Conservation (phyloP, 2,888 invertebrate genomes). For the Isoperla grammatica region DNA sequence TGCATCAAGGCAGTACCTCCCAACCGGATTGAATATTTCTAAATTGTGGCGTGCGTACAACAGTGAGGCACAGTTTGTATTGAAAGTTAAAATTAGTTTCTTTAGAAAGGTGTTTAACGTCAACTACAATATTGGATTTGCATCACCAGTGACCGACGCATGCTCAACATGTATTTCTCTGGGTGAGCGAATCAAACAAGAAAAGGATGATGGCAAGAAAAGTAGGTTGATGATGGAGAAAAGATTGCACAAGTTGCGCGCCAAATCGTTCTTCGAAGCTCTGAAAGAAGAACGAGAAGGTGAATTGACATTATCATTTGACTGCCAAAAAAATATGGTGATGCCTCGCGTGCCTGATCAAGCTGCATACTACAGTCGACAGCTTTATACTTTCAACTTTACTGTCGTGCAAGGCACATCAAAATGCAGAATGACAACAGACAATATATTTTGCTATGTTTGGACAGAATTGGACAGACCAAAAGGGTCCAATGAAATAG, state of each 20-base stretch:
- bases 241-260: conserved; percentile 13
- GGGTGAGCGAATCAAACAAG: conserved; percentile 15
- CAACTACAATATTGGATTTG: conserved; percentile 3
- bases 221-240: conserved; percentile 1
- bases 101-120: conserved; percentile 2
- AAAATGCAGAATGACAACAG: conserved; percentile 8
- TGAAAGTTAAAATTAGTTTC: background rate
- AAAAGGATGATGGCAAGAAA: conserved; percentile 17
- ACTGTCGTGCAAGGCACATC: conserved; percentile 24
- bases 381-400: conserved; percentile 30
- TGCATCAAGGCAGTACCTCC: conserved; percentile 21
- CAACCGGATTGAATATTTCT: conserved; percentile 21
- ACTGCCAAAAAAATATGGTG: conserved; percentile 26
- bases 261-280: conserved; percentile 5
- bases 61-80: conserved; percentile 8
- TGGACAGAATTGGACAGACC: conserved; percentile 14
- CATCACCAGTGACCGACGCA: conserved; percentile 12
- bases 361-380: conserved; percentile 28
- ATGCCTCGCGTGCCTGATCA: conserved; percentile 31
- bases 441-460: conserved; percentile 11
- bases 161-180: conserved; percentile 26
- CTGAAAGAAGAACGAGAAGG: conserved; percentile 2
- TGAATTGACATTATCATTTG: conserved; percentile 5
- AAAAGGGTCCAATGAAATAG: conserved; percentile 19
- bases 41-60: conserved; percentile 23